These are phyloP conservation scores for Aptenodytes forsteri DNA, from an alignment of 2,113 vertebrate genomes.

Conservation along the genomic window DNA sequence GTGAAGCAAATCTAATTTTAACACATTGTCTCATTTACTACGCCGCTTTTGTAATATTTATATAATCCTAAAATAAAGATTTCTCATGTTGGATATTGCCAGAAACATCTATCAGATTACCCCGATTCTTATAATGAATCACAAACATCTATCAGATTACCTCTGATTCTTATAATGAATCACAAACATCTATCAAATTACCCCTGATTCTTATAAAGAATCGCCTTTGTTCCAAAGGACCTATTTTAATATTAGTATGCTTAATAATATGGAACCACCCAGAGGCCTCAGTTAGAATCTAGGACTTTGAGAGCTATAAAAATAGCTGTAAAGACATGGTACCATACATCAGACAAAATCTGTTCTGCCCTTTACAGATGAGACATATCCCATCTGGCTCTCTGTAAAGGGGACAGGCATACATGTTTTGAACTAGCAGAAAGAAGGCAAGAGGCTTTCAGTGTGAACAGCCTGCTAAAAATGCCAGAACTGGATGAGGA, in stretches of 20 bases:
- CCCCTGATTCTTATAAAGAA: background rate
- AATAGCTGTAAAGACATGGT: slow-evolving; percentile 40
- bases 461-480: slow-evolving; percentile 46
- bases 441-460: slow-evolving; percentile 26
- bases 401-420: background rate
- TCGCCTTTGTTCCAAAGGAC: background rate
- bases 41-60: background rate
- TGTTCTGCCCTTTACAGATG: slow-evolving; percentile 55
- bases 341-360: slow-evolving; percentile 49
- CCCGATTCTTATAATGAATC: background rate
- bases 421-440: background rate
- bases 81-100: background rate
- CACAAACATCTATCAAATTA: background rate
- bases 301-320: background rate
- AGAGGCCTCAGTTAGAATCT: background rate
- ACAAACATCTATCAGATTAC: background rate
- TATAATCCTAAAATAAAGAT: slow-evolving; percentile 13
- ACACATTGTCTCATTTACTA: background rate
- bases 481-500: background rate
- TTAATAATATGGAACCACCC: slow-evolving; percentile 9
- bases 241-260: background rate
- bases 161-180: background rate
- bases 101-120: background rate
- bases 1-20: background rate
- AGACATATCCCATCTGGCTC: slow-evolving; percentile 52